These are phyloP conservation scores for Passer domesticus DNA, from an alignment of 2,113 vertebrate genomes.

Conservation along the genomic window DNA sequence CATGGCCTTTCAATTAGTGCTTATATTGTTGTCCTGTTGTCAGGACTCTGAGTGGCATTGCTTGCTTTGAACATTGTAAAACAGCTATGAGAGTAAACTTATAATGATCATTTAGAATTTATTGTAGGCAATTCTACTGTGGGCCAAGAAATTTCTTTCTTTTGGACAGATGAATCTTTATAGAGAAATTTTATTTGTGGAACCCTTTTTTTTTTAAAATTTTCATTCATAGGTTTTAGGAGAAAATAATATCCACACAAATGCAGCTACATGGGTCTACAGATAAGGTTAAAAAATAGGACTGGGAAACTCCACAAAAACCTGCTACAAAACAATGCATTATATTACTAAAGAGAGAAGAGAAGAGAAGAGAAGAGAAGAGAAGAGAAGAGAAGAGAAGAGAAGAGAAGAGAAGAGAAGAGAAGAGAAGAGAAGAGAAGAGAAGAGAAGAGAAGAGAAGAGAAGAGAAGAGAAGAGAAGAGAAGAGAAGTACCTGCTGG, in stretches of 20 bases:
- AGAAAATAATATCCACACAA: background rate
- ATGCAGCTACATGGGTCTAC: background rate
- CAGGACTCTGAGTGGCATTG: background rate
- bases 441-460: too few species aligned
- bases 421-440: too few species aligned
- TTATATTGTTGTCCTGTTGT: background rate
- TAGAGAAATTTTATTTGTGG: background rate
- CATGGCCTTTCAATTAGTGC: background rate
- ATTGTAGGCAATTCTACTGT: background rate
- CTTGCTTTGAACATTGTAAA: background rate
- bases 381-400: background rate
- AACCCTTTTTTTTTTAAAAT: background rate
- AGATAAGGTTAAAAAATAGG: background rate
- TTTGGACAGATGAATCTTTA: background rate
- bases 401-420: background rate
- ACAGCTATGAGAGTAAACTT: background rate
- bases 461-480: too few species aligned
- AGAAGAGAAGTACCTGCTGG: too few species aligned
- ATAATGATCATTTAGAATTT: background rate
- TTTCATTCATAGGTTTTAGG: background rate
- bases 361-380: background rate
- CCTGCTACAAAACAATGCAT: fast-evolving
- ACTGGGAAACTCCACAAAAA: background rate
- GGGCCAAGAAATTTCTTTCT: background rate
- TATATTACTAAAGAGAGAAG: background rate